phyloP scores from a whole-genome alignment of 2,888 invertebrate genomes.

The Tanypteryx hageni region DNA sequence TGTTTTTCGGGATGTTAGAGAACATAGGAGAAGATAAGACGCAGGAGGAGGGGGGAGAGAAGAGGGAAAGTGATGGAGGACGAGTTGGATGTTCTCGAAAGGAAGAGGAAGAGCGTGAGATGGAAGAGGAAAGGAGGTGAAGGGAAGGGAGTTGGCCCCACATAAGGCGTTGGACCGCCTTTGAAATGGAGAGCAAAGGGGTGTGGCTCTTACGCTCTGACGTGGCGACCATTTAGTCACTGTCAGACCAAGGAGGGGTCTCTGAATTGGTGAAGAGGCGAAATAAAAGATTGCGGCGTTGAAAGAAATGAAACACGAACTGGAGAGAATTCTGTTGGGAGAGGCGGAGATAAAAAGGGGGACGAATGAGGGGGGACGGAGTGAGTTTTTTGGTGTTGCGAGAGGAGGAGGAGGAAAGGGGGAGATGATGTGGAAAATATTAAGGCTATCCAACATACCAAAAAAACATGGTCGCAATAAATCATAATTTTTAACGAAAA shows the following conservation, averaged over 20 bases:
- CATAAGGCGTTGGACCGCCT: not conserved
- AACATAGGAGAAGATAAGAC: not conserved
- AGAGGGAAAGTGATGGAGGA: not conserved
- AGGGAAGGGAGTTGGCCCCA: not conserved
- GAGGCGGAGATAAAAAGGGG: too few relatives aligned
- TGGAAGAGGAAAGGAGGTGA: not conserved
- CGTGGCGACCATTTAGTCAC: conserved; percentile 44
- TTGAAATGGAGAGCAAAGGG: conserved; percentile 34
- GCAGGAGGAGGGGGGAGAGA: not conserved
- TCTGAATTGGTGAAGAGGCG: not conserved
- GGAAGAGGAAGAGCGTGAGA: not conserved
- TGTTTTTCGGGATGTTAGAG: not conserved
- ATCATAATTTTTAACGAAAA: conserved; percentile 13
- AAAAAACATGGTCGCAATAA: not conserved
- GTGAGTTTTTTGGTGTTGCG: too few relatives aligned
- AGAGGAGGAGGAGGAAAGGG: not conserved
- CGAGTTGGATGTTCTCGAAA: not conserved
- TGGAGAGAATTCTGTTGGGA: not conserved
- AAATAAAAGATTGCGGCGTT: conserved; percentile 30
- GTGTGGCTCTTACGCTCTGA: not conserved
- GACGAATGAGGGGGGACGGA: too few relatives aligned
- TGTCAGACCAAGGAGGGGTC: conserved; percentile 1
- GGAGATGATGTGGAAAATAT: conserved; percentile 2
- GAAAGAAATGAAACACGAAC: not conserved
- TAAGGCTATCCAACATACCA: not conserved